Conservation (phyloP, 2,888 invertebrate species). For the Lasioglossum figueresi region DNA sequence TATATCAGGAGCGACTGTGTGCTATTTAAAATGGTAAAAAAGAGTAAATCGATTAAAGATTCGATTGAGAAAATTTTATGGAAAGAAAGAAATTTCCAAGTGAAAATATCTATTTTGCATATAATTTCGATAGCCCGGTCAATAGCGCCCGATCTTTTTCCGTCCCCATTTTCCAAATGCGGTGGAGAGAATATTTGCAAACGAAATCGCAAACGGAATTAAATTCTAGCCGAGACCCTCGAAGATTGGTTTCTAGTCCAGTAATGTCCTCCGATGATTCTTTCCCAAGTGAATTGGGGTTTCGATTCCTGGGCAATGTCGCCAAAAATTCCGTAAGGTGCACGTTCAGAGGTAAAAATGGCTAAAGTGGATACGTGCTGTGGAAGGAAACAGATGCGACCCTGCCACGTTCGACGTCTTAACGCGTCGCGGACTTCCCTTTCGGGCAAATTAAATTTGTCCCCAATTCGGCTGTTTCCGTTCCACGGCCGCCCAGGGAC, state of each 20-base stretch:
- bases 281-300: not conserved
- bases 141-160: not conserved
- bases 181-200: not conserved
- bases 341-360: conserved; percentile 14
- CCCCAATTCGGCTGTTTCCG: conserved; percentile 77
- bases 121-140: not conserved
- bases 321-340: not conserved
- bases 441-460: conserved; percentile 76
- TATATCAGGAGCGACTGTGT: not conserved
- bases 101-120: not conserved
- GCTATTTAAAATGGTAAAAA: not conserved
- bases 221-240: not conserved
- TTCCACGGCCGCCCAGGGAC: conserved; percentile 66
- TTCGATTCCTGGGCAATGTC: not conserved
- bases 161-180: not conserved
- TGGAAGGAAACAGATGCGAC: conserved; percentile 45
- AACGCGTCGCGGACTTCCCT: conserved; percentile 37
- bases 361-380: conserved; percentile 27
- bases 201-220: not conserved
- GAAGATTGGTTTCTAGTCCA: not conserved
- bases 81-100: not conserved
- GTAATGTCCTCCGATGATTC: conserved; percentile 1
- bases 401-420: conserved; percentile 28
- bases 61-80: not conserved
- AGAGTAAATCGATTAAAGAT: not conserved